Evolutionary conservation across 2,888 invertebrate genomes (phyloP), one percentile per base, ranked within the genome.

Genomic region (Autographa gamma): DNA sequence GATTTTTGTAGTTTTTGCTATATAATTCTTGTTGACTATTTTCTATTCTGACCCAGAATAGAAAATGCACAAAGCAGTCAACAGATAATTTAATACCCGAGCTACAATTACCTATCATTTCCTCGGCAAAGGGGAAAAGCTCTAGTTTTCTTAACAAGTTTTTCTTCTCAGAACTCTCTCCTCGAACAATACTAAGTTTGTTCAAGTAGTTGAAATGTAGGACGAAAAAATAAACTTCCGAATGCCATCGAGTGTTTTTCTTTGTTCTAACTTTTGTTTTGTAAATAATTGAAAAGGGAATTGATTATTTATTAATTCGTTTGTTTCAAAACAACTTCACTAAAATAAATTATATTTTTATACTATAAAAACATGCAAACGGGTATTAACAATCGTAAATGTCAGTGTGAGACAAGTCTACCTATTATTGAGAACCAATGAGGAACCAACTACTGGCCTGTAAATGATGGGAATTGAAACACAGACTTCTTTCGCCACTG

Each of bases 101-200:
- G 0, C 16, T n/a, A 48, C 48, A 48, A 48, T n/a, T 48, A 48
- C 48, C 48, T 48, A 48, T 48, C 48, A 48, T 48, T 48, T 48
- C n/a, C 48, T n/a, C 5, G 6, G n/a, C 48, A n/a, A n/a, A 48
- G 18, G 4, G 13, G 1, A 13, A 56, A 25, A 19, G 7, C 19
- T 56, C 13, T 56, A 56, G 54, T 56, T 56, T 56, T 56, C 54
- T 56, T 25, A 56, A 56, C 19, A 14, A 56, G 54, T 25, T 56
- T 56, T 56, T 25, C 14, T 56, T 13, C 13, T 25, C 18, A 25
- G 25, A 56, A 56, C 11, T 56, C 11, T 19, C 25, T 56, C 25
- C 5, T 19, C 25, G 19, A 11, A 14, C 19, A 18, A 54, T 56
- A 56, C 19, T 19, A 14, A 25, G 19, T 56, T 56, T 54, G 19